A percentile compares a stretch with the other conserved stretches of the same genome.
Evolutionary conservation across 2,888 invertebrate species (phyloP).

Genomic region (Melieria picta): DNA sequence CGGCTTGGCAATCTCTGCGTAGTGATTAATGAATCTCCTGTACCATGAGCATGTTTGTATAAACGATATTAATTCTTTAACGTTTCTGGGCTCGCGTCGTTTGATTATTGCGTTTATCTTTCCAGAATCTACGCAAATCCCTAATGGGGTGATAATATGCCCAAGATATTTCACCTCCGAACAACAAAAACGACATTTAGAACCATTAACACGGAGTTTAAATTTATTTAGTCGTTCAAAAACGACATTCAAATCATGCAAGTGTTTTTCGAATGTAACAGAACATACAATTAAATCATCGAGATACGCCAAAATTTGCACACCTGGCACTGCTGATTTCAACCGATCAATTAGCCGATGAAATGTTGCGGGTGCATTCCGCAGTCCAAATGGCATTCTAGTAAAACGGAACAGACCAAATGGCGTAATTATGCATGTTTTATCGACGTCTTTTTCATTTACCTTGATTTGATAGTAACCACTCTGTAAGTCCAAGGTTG

Average conservation of each 20-base stretch:
- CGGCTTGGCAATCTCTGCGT: slow-evolving; percentile 47
- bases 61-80: slow-evolving; percentile 16
- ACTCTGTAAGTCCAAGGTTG: slow-evolving; percentile 56
- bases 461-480: slow-evolving; percentile 44
- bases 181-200: slow-evolving; percentile 23
- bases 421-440: slow-evolving; percentile 35
- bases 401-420: slow-evolving; percentile 6
- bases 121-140: background rate
- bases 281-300: slow-evolving; percentile 14
- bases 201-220: slow-evolving; percentile 10
- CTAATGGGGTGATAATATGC: slow-evolving; percentile 3
- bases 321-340: background rate
- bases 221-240: slow-evolving; percentile 2
- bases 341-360: slow-evolving; percentile 24
- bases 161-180: slow-evolving; percentile 13
- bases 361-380: slow-evolving; percentile 29
- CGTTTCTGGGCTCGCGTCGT: background rate
- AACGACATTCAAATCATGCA: background rate
- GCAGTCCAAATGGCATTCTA: slow-evolving; percentile 13
- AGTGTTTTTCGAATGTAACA: background rate
- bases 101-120: background rate
- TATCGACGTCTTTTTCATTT: slow-evolving; percentile 34
- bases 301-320: slow-evolving; percentile 10
- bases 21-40: slow-evolving; percentile 39
- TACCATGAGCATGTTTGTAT: slow-evolving; percentile 55